Base-by-base conservation (phyloP, 1,140 invertebrate genomes). In the Sinonovacula constricta region DNA sequence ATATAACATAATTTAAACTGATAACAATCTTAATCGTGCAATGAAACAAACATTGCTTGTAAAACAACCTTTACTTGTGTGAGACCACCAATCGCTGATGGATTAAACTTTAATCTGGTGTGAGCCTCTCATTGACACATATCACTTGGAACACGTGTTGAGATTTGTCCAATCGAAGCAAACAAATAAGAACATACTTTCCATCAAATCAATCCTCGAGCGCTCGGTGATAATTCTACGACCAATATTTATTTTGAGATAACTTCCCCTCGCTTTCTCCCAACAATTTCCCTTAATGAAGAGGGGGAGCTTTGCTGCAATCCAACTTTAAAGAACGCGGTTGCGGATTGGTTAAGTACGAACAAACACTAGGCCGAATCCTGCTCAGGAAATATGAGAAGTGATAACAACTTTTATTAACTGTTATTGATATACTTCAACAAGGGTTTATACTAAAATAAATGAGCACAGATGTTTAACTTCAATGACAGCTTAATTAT, bases 171-270 rank as follows among this genome's bases (percentile, higher is more conserved):
- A 63, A 24, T 30, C 49, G 45, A 30, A 39, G 7, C 60, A 34
- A 31, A 49, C 60, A 65, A 65, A 75, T 75, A 65, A 49, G 54
- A 75, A 65, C 36, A 26, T 53, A 66, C 60, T 75, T 75, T 62
- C 33, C 45, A 54, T 56, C 72, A 66, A 75, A 75, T 75, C 56
- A 75, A 75, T 63, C 45, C 18, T 28, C 30, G 26, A 15, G 34
- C 56, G 66, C 62, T 54, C 15, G 60, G 54, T 22, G 72, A 75
- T 75, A 75, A 75, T 75, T 75, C 72, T 75, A 28, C 57, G 56
- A 18, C 30, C 28, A 75, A 75, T 75, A 75, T 75, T 75, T 66
- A 53, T 30, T 33, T 26, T 26, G 18, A 18, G 72, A 75, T 75
- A 75, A 75, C 57, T 59, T 10, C 39, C 7, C 7, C 39, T 45